Evolutionary conservation across 2,797 vertebrate species (phyloP).

Genomic region (Gallirallus australis): DNA sequence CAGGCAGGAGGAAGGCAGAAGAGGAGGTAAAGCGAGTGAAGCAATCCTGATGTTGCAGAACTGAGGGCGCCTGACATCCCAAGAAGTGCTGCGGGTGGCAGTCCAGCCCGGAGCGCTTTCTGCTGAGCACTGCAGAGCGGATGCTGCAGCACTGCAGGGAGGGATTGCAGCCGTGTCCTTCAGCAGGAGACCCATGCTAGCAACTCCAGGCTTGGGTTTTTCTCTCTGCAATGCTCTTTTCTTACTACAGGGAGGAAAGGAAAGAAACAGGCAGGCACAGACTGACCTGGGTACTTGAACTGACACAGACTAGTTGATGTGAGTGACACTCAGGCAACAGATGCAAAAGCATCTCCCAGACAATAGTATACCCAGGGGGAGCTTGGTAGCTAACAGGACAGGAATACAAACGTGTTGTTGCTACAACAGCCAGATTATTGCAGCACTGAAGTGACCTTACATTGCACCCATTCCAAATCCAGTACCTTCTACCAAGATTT

Average conservation of each 20-base stretch:
- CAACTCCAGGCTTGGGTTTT: neutral
- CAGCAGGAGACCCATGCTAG: conserved; percentile 15
- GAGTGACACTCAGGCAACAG: neutral
- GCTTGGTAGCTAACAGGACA: neutral
- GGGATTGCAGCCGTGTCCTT: conserved; percentile 49
- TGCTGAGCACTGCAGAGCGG: conserved; percentile 58
- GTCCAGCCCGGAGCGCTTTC: neutral
- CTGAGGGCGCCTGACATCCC: neutral
- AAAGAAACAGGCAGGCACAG: neutral
- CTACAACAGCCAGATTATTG: neutral
- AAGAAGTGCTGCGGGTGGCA: conserved; percentile 1
- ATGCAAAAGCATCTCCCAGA: neutral
- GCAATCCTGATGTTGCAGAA: neutral
- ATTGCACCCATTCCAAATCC: neutral
- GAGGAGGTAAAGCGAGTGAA: neutral
- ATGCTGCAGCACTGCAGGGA: conserved; percentile 65
- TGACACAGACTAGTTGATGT: rapidly evolving
- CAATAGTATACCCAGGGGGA: neutral
- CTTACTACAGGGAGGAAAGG: neutral
- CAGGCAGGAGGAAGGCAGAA: neutral
- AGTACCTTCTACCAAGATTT: neutral
- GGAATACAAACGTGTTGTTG: neutral
- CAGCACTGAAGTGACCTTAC: neutral
- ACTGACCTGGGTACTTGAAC: neutral
- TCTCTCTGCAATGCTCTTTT: neutral